Evolutionary conservation across 2,113 vertebrate genomes (phyloP), one percentile per base, ranked within the genome.

Genomic region (Emydocephalus ijimae): DNA sequence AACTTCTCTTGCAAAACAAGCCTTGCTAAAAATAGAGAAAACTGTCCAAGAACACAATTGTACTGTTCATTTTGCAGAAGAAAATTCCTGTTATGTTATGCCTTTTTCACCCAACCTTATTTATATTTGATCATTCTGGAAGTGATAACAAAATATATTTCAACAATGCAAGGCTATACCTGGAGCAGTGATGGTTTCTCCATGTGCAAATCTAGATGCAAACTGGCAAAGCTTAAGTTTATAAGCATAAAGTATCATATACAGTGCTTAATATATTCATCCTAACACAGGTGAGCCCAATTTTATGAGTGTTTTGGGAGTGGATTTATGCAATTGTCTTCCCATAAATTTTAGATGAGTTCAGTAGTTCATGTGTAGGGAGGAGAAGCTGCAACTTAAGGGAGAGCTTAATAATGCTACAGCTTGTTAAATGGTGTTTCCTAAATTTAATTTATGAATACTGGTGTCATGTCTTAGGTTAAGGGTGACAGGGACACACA

Each of bases 191-290:
- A 29, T 90, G 89, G 5, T 93, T 95, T 91, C 85, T 96, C 88
- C 87, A 93, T 92, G 90, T 93, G 90, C 89, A 95, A 95, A 96
- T 89, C 89, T 95, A 96, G 95, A 94, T 95, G 94, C 93, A 61
- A 93, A 93, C 88, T 94, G 95, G 95, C 93, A 95, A 95, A 96
- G 89, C 91, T 91, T 90, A 87, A 89, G 12, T 94, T 94, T 95
- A 93, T 0, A 0, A 89, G 74, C 87, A 88, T 26, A 54, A 5
- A 54, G 5, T 1, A 4, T 24, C 90, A 85, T 0, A 0, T 93
- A 86, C 59, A 94, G 91, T 57, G 92, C 90, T 94, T 92, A 94
- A 91, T 61, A 91, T 24, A 21, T 14, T 88, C 1, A 34, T 43
- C 12, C 18, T 48, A 43, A 57, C 91, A 20, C 59, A 89, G 52